Base-by-base conservation (phyloP, 2,888 invertebrate genomes). In the Drosophila pullipes region DNA sequence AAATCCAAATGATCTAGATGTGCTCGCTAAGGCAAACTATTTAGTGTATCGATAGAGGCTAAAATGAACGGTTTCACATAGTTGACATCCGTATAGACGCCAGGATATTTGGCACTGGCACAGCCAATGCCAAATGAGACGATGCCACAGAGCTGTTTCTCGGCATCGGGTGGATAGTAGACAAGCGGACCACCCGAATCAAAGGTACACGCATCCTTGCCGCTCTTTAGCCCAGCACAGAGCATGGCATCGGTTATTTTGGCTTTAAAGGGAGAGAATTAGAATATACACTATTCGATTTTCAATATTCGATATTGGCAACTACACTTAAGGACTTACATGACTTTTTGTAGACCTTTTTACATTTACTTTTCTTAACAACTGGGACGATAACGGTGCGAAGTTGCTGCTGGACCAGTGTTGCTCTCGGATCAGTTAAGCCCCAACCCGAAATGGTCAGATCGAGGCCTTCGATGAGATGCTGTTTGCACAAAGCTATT, bases 11-110 rank as follows among this genome's bases (percentile, higher is more conserved):
- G 39, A 4, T 4, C 9, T 13, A 18, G 9, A 18, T 18, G 18
- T 18, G 39, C 10, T 39, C 9, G 4, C 18, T 39, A 39, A 39
- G 39, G 4, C 39, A 39, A 9, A 4, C 9, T n/a, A n/a, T 41
- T 41, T 41, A 41, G n/a, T 41, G 9, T 47, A 0, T 18, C 18
- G 1, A 82, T 64, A 11, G 59, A 44, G 0, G 59, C 39, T 11
- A 61, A 28, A 11, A 87, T 82, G 1, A 90, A 87, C 1, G 91
- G 89, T 18, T 57, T 78, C 0, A 80, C 69, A 47, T 76, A 90
- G 53, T 37, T 58, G 4, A 97, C 96, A 66, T 97, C 94, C 0
- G 96, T 94, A 91, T 97, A 97, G 16, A 97, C 97, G 1, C 97
- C 97, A 0, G 97, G 97, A 86, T 94, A 95, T 78, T 95, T 95